phyloP scores from a whole-genome alignment of 2,113 vertebrate species.

The Corythoichthys haematopterus region DNA sequence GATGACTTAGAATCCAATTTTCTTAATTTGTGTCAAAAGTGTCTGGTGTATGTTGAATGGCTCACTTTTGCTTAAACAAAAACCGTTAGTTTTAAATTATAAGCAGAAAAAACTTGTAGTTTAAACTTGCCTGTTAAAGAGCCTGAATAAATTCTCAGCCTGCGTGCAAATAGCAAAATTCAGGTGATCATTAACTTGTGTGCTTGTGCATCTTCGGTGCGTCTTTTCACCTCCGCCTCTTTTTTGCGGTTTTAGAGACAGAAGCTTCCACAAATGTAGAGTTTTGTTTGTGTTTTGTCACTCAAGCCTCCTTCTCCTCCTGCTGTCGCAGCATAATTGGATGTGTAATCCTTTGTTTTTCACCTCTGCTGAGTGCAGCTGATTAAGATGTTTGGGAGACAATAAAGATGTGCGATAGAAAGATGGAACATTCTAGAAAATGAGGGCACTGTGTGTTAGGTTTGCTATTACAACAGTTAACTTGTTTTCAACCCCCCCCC shows the following conservation, averaged over 20 bases:
- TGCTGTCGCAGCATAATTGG: conserved; percentile 54
- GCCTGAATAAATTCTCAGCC: neutral
- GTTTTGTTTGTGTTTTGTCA: conserved; percentile 49
- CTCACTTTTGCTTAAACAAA: too few species aligned
- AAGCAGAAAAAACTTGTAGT: neutral
- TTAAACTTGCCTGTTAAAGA: neutral
- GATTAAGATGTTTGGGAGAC: conserved; percentile 57
- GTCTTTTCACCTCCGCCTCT: neutral
- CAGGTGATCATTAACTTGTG: conserved; percentile 1
- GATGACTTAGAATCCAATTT: too few species aligned
- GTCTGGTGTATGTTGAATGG: too few species aligned
- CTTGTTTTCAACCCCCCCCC: neutral
- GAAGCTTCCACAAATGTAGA: conserved; percentile 29
- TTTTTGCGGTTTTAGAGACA: conserved; percentile 1
- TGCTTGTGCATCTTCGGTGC: neutral
- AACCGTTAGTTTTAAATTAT: neutral
- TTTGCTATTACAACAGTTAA: conserved; percentile 17
- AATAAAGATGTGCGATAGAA: conserved; percentile 30
- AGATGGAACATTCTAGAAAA: conserved; percentile 2
- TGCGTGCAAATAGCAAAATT: neutral
- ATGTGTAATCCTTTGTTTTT: conserved; percentile 58
- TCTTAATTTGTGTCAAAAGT: too few species aligned
- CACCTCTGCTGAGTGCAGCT: conserved; percentile 51
- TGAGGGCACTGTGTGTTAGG: neutral
- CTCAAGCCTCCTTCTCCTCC: conserved; percentile 43